phyloP scores from a whole-genome alignment of 53 echinoderm and acorn worm genomes.

The Stichopus horrens region DNA sequence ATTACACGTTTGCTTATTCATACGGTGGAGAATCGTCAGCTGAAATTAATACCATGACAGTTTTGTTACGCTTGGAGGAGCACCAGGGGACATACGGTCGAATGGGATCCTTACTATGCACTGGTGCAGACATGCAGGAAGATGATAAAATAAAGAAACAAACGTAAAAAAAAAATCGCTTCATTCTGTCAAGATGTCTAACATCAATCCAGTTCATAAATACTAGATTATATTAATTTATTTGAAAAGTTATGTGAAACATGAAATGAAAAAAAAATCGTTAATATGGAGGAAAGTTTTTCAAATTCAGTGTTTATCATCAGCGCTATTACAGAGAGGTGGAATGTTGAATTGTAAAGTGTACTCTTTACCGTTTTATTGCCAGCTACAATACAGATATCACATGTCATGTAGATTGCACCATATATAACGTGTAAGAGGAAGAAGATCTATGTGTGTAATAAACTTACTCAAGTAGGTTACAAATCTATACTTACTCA shows the following conservation, averaged over 20 bases:
- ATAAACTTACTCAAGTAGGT: too few relatives aligned
- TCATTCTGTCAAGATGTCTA: background rate
- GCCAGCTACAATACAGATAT: too few relatives aligned
- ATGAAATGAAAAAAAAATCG: background rate
- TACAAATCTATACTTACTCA: too few relatives aligned
- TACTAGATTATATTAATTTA: background rate
- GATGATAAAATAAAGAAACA: background rate
- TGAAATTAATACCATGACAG: constrained; percentile 33
- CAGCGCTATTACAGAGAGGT: too few relatives aligned
- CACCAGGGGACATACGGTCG: background rate
- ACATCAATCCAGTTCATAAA: background rate
- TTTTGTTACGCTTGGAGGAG: background rate
- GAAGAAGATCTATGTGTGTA: too few relatives aligned
- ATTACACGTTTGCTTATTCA: constrained; percentile 42
- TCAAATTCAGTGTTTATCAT: too few relatives aligned
- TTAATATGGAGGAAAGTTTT: too few relatives aligned
- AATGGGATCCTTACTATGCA: background rate
- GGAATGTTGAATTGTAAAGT: too few relatives aligned
- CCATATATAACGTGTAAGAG: too few relatives aligned
- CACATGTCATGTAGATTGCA: too few relatives aligned
- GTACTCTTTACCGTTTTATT: too few relatives aligned
- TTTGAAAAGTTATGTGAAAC: background rate
- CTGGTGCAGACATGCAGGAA: background rate
- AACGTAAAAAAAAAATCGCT: background rate
- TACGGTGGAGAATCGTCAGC: background rate